Conservation (phyloP, 2,888 invertebrate species). For the Cylindroiulus punctatus region DNA sequence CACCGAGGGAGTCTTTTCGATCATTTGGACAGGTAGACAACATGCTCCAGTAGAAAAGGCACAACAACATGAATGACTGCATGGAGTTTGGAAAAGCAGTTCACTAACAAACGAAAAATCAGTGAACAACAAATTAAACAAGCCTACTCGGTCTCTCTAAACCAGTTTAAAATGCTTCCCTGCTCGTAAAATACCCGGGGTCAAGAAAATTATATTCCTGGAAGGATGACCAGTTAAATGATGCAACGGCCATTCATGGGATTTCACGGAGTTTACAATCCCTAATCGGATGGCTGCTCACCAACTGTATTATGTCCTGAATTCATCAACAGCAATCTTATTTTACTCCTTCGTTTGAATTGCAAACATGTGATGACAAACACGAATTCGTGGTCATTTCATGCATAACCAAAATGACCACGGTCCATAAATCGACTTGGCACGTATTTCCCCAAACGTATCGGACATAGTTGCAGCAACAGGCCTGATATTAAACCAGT, state of each 20-base stretch:
- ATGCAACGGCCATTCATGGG: background rate
- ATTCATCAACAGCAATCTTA: background rate
- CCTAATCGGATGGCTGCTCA: background rate
- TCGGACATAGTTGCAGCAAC: background rate
- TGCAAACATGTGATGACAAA: background rate
- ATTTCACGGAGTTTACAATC: background rate
- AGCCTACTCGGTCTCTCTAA: background rate
- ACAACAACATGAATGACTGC: no score
- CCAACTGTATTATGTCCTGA: slow-evolving; percentile 1
- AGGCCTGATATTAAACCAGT: background rate
- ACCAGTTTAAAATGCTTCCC: background rate
- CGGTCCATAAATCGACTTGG: background rate
- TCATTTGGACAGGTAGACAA: no score
- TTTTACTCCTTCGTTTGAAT: background rate
- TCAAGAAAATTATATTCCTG: background rate
- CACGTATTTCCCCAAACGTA: background rate
- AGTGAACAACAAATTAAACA: background rate
- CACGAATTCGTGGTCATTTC: background rate
- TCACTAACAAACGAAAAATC: background rate
- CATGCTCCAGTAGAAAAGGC: no score
- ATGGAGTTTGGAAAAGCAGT: background rate
- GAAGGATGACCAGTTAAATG: background rate
- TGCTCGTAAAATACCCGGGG: background rate
- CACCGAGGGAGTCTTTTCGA: no score
- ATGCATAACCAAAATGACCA: background rate